Evolutionary conservation across 2,797 vertebrate species (phyloP).

Genomic region (Neostethus bicornis): DNA sequence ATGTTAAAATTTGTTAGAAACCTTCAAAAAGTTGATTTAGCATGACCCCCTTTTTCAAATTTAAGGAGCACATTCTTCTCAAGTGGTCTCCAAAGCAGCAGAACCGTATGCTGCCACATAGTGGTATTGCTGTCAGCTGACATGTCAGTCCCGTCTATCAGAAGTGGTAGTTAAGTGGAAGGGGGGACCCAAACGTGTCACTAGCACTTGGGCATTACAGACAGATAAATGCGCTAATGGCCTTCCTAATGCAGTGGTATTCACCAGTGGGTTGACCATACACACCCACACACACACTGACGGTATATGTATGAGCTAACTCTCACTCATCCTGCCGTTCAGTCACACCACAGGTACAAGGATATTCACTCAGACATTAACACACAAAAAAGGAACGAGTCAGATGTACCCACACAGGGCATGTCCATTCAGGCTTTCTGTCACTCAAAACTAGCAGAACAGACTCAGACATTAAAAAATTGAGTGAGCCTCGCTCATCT

Average conservation of each 20-base stretch:
- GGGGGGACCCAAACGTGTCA: constrained; percentile 75
- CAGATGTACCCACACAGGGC: constrained; percentile 29
- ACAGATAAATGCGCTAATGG: constrained; percentile 79
- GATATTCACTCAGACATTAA: constrained; percentile 73
- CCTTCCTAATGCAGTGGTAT: constrained; percentile 78
- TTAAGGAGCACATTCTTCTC: constrained; percentile 32
- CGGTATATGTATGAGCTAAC: constrained; percentile 32
- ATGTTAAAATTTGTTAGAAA: too few species aligned
- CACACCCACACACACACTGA: constrained; percentile 16
- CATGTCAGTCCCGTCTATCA: constrained; percentile 76
- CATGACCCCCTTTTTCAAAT: constrained; percentile 12
- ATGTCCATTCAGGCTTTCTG: constrained; percentile 31
- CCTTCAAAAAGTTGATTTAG: too few species aligned
- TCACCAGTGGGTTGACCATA: constrained; percentile 71
- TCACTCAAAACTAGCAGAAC: constrained; percentile 33
- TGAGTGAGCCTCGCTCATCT: constrained; percentile 5
- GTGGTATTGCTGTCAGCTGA: constrained; percentile 76
- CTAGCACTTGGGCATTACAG: constrained; percentile 75
- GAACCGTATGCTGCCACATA: constrained; percentile 35
- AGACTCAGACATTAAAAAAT: constrained; percentile 15
- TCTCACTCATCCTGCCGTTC: constrained; percentile 58
- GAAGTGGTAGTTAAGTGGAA: constrained; percentile 71
- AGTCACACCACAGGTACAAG: constrained; percentile 58
- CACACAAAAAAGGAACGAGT: constrained; percentile 40
- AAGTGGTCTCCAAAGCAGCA: constrained; percentile 19